Conservation (phyloP, 2,888 invertebrate species). For the Hypomecis atomaria region DNA sequence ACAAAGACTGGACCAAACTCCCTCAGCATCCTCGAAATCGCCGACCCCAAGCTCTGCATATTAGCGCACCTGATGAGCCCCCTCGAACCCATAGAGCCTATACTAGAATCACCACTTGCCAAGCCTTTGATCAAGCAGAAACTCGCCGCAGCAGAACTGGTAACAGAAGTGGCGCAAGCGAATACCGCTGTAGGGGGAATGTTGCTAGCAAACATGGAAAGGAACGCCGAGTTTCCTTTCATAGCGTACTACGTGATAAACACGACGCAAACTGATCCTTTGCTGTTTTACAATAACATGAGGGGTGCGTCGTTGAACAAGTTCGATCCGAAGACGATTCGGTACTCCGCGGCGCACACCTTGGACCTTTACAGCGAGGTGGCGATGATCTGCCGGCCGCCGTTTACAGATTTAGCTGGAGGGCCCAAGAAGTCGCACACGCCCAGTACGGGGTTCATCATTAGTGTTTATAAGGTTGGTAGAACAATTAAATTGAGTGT, state of each 20-base stretch:
- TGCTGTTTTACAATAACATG: constrained; percentile 93
- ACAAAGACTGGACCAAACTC: constrained; percentile 86
- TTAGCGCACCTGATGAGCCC: constrained; percentile 96
- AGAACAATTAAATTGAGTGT: neutral
- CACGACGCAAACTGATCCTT: constrained; percentile 93
- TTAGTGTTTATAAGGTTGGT: constrained; percentile 93
- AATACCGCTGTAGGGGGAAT: constrained; percentile 92
- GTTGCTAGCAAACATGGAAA: constrained; percentile 95
- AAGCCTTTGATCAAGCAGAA: constrained; percentile 92
- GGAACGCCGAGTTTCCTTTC: constrained; percentile 95
- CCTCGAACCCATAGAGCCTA: constrained; percentile 92
- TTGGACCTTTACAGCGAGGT: constrained; percentile 95
- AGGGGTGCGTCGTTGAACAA: constrained; percentile 92
- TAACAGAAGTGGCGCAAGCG: constrained; percentile 89
- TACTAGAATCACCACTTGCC: constrained; percentile 92
- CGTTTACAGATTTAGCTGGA: constrained; percentile 91
- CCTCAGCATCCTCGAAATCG: constrained; percentile 91
- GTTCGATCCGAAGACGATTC: constrained; percentile 91
- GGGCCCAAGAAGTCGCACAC: constrained; percentile 91
- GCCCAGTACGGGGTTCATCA: constrained; percentile 94
- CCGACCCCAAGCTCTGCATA: constrained; percentile 95
- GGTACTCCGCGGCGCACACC: constrained; percentile 95
- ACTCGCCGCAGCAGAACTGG: constrained; percentile 90
- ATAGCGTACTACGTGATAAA: constrained; percentile 96
- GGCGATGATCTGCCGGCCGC: constrained; percentile 95